phyloP scores from a whole-genome alignment of 2,797 vertebrate species.

The Novumbra hubbsi region DNA sequence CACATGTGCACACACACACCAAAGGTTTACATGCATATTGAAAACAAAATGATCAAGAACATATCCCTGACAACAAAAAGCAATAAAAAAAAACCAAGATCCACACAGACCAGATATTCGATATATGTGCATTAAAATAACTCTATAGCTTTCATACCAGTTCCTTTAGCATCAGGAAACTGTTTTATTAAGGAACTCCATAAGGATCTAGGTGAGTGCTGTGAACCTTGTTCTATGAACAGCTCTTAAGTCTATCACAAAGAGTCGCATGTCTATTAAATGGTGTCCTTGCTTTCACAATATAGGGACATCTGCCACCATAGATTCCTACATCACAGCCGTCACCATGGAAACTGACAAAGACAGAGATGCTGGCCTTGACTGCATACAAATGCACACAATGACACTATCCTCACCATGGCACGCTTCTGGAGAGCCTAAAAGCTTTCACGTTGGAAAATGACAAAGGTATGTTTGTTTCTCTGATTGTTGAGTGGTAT shows the following conservation, averaged over 20 bases:
- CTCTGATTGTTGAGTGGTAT: neutral
- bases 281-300: neutral
- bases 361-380: conserved; percentile 43
- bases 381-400: conserved; percentile 41
- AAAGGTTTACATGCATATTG: neutral
- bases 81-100: neutral
- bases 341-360: conserved; percentile 68
- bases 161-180: neutral
- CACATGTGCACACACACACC: conserved; percentile 5
- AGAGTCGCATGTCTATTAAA: neutral
- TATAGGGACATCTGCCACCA: conserved; percentile 7
- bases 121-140: neutral
- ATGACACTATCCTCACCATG: conserved; percentile 33
- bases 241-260: neutral
- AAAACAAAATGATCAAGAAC: neutral
- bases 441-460: neutral
- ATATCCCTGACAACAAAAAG: neutral
- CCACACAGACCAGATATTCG: neutral
- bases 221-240: conserved; percentile 27
- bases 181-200: neutral
- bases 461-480: neutral
- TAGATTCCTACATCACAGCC: conserved; percentile 42
- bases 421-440: neutral
- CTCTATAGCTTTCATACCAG: neutral
- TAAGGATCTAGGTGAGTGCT: neutral